These are phyloP conservation scores for Ginglymostoma cirratum DNA, from an alignment of 2,113 vertebrate genomes.

Conservation along the genomic window DNA sequence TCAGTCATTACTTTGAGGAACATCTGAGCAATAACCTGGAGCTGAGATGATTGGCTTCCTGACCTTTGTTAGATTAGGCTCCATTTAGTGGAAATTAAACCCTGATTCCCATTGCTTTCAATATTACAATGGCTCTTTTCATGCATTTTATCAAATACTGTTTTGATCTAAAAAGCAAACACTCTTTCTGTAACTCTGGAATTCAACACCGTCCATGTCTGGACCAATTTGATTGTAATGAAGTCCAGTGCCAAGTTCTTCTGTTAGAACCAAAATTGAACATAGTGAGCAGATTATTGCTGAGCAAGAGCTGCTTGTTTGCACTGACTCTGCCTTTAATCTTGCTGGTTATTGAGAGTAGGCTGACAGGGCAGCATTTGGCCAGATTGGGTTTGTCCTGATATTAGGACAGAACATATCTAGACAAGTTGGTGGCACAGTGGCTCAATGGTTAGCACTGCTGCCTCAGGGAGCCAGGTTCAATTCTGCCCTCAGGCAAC, in stretches of 20 bases:
- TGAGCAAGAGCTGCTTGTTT: background rate
- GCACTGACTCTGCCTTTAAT: background rate
- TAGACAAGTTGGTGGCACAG: background rate
- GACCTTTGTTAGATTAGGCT: background rate
- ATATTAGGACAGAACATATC: background rate
- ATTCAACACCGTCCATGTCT: background rate
- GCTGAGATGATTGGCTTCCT: background rate
- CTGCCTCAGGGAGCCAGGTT: too few relatives aligned
- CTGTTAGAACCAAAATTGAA: background rate
- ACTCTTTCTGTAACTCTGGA: background rate
- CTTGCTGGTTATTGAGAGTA: background rate
- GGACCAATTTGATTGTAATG: background rate
- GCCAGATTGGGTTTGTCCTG: background rate
- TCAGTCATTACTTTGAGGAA: background rate
- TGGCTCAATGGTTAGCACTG: too few relatives aligned
- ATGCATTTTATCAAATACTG: background rate
- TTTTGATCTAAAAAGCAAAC: background rate
- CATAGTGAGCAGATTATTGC: background rate
- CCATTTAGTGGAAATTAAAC: background rate
- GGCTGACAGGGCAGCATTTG: background rate
- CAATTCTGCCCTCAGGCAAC: too few relatives aligned
- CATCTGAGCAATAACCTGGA: background rate
- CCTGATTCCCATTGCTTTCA: background rate
- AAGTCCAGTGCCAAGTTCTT: background rate
- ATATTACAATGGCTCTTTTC: background rate